Conservation (phyloP, 2,113 vertebrate species). For the Chlamydotis undulata region DNA sequence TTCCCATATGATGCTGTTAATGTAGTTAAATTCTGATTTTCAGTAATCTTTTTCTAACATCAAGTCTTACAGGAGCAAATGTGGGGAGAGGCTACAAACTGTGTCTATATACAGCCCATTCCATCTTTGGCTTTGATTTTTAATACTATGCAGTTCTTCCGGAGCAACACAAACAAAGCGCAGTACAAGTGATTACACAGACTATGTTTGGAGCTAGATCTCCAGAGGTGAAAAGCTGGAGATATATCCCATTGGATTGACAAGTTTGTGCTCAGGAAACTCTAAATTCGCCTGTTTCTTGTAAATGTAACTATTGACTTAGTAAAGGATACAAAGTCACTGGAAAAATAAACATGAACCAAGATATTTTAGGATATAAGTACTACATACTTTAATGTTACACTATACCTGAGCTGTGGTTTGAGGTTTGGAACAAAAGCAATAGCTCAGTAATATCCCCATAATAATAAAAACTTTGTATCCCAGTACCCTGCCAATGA, state of each 20-base stretch:
- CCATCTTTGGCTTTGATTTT: not conserved
- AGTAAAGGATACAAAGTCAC: not conserved
- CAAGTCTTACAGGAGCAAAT: not conserved
- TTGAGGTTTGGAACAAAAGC: constrained; percentile 3
- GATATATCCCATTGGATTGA: not conserved
- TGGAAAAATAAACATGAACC: not conserved
- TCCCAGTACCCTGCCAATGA: not conserved
- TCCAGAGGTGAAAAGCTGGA: not conserved
- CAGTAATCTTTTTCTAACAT: not conserved
- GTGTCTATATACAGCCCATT: not conserved
- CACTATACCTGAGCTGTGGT: no score
- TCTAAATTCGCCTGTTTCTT: not conserved
- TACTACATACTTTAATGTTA: not conserved
- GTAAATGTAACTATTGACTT: not conserved
- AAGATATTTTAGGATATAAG: not conserved
- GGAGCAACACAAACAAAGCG: not conserved
- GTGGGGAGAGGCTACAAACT: not conserved
- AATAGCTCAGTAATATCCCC: not conserved
- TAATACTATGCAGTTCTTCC: not conserved
- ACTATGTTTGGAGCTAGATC: not conserved
- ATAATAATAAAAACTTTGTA: not conserved
- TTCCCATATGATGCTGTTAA: not conserved
- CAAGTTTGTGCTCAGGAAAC: not conserved
- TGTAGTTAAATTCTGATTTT: not conserved
- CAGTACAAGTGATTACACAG: not conserved